Base-by-base conservation (phyloP, 2,797 vertebrate genomes). In the Lutjanus argentimaculatus region DNA sequence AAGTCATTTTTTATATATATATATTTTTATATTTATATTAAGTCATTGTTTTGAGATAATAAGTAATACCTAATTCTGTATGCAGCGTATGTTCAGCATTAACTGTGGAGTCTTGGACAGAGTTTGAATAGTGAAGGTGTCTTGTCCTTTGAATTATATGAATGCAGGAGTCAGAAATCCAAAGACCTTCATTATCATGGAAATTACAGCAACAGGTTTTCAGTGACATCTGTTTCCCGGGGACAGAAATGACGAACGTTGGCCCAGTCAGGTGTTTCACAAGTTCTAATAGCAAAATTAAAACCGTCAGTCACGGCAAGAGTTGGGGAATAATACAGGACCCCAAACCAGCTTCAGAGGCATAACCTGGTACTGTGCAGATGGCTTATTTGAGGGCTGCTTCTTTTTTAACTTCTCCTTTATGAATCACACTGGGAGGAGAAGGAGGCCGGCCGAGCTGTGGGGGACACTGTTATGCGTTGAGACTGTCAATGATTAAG, bases 401-500 rank as follows among this genome's bases (percentile, higher is more conserved):
- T 65, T 15, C 14, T 75, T 64, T 68, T 64, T 40, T 57, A 56
- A 72, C 57, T 68, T 56, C 65, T 36, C 30, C 30, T 75, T 79
- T 67, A 72, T 77, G 66, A 85, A 45, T 75, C 62, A 56, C 72
- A 15, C 40, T 21, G 72, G 59, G 42, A 63, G 46, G 40, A 67
- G 36, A 12, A 16, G 56, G 45, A 52, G 25, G 19, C 42, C 15
- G 77, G 40, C 10, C 6, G 6, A 62, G 58, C 55, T 8, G 42
- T 22, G 79, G 22, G 76, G n/a, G 56, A 42, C 46, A 9, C 62
- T 8, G 65, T 52, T 58, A 43, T 82, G 72, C 61, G 68, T 40
- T 45, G 40, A 65, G 68, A 79, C 66, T 75, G 43, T 67, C 67
- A 70, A 55, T 62, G 66, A 79, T 89, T 71, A 75, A 69, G 62